phyloP scores from a whole-genome alignment of 2,113 vertebrate species.

The Carassius gibelio region DNA sequence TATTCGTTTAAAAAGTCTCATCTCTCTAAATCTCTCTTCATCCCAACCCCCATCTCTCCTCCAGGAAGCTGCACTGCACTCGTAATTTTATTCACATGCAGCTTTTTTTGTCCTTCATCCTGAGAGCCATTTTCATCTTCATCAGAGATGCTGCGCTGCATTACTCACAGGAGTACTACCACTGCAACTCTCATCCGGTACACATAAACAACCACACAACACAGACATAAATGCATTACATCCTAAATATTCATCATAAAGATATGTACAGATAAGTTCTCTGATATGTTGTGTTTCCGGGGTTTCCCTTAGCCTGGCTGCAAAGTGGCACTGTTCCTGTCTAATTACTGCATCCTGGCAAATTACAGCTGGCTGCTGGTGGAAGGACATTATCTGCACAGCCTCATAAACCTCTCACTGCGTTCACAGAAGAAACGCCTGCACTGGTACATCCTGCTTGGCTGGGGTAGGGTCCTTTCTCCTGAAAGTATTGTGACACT shows the following conservation, averaged over 20 bases:
- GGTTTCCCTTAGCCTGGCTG: constrained; percentile 80
- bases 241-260: not conserved
- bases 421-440: constrained; percentile 87
- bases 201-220: constrained; percentile 8
- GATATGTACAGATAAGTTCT: not conserved
- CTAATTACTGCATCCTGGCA: constrained; percentile 92
- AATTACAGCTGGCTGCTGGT: constrained; percentile 95
- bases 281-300: not conserved
- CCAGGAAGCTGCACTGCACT: constrained; percentile 89
- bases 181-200: constrained; percentile 80
- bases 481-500: not conserved
- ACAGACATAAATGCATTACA: not conserved
- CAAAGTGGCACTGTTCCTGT: constrained; percentile 88
- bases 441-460: constrained; percentile 82
- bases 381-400: constrained; percentile 92
- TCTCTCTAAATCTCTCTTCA: not conserved
- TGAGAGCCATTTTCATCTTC: constrained; percentile 89
- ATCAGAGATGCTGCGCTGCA: constrained; percentile 86
- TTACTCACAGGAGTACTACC: constrained; percentile 74
- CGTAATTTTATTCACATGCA: constrained; percentile 97
- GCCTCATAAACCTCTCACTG: constrained; percentile 86
- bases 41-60: not conserved
- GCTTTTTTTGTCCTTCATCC: constrained; percentile 91
- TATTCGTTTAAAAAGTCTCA: not conserved
- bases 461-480: constrained; percentile 84